Conservation (phyloP, 30 jellyfish, hydroid and myxozoan species). For the Nemopilema nomurai region DNA sequence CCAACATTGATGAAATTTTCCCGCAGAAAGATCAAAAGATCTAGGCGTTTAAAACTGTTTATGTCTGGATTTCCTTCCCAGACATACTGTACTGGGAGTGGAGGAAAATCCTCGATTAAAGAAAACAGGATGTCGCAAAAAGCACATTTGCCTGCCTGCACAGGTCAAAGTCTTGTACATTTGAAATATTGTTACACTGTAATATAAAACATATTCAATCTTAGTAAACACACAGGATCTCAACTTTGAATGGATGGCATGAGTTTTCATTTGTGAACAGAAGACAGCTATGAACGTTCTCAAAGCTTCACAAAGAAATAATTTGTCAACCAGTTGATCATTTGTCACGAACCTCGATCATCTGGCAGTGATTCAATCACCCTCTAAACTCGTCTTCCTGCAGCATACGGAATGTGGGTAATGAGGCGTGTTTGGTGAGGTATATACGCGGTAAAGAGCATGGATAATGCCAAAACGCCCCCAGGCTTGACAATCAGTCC, state of each 20-base stretch:
- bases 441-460: no score
- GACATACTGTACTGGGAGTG: not conserved
- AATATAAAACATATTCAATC: not conserved
- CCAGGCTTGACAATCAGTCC: no score
- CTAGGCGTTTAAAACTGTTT: not conserved
- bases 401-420: no score
- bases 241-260: not conserved
- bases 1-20: not conserved
- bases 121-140: not conserved
- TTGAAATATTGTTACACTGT: not conserved
- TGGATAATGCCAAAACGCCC: no score
- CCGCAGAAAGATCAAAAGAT: not conserved
- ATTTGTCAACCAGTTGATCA: not conserved
- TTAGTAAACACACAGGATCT: not conserved
- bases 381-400: no score
- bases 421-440: no score
- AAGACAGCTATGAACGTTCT: not conserved
- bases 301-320: not conserved
- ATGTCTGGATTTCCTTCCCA: not conserved
- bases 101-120: not conserved
- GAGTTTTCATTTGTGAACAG: not conserved
- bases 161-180: not conserved
- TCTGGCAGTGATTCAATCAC: no score
- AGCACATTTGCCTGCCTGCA: not conserved
- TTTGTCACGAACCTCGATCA: not conserved